These are phyloP conservation scores for Allacma fusca DNA, from an alignment of 2,888 invertebrate genomes.

Conservation along the genomic window DNA sequence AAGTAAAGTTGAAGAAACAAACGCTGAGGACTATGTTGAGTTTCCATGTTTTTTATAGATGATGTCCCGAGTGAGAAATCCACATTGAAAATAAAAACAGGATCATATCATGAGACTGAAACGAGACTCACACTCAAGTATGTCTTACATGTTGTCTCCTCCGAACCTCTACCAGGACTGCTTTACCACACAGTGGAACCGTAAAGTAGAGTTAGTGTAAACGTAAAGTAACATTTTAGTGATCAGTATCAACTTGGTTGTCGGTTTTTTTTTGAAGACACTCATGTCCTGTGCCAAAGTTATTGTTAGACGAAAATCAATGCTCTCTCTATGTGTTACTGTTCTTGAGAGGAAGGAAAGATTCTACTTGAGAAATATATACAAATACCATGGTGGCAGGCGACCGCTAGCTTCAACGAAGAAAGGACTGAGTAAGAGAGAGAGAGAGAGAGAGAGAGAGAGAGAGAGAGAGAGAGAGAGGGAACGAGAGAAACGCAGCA, in stretches of 20 bases:
- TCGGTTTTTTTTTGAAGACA: slow-evolving; percentile 28
- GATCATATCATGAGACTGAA: background rate
- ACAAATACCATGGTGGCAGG: slow-evolving; percentile 11
- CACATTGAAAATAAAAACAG: slow-evolving; percentile 18
- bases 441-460: slow-evolving; percentile 7
- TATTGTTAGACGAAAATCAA: slow-evolving; percentile 48
- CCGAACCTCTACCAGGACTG: background rate
- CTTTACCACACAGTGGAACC: slow-evolving; percentile 3
- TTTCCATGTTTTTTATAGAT: background rate
- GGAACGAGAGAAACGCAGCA: slow-evolving; percentile 13
- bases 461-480: slow-evolving; percentile 14
- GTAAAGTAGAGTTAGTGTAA: slow-evolving; percentile 31
- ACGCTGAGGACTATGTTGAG: background rate
- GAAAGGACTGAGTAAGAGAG: background rate
- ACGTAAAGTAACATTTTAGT: slow-evolving; percentile 32
- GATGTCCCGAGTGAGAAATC: slow-evolving; percentile 14
- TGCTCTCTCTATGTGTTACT: slow-evolving; percentile 36
- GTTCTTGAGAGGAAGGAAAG: slow-evolving; percentile 10
- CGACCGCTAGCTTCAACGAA: slow-evolving; percentile 1
- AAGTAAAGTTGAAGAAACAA: background rate
- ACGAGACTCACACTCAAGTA: background rate
- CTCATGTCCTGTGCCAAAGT: slow-evolving; percentile 43
- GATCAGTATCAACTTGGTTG: slow-evolving; percentile 32
- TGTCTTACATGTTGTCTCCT: background rate
- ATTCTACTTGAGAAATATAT: slow-evolving; percentile 9